These are phyloP conservation scores for Eurosta solidaginis DNA, from an alignment of 1,140 invertebrate species.

Conservation along the genomic window DNA sequence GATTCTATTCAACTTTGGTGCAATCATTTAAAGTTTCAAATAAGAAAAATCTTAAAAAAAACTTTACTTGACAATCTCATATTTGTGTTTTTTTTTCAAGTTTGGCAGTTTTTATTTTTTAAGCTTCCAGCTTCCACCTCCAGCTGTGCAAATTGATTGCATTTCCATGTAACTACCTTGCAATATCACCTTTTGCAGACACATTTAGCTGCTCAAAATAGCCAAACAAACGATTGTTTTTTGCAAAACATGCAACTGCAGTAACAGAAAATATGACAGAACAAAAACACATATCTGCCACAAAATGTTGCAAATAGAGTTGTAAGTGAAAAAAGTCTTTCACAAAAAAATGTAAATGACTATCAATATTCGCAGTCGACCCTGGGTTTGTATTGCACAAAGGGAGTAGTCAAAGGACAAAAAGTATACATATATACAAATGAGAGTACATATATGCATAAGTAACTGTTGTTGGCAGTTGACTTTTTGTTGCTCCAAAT, in stretches of 20 bases:
- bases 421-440: too few species aligned
- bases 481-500: neutral
- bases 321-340: neutral
- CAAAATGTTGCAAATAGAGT: neutral
- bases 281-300: neutral
- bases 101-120: too few species aligned
- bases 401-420: too few species aligned
- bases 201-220: neutral
- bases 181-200: slow-evolving; percentile 16
- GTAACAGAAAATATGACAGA: neutral
- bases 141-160: slow-evolving; percentile 22
- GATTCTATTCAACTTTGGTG: too few species aligned
- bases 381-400: neutral
- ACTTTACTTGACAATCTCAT: too few species aligned
- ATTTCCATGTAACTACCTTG: slow-evolving; percentile 26
- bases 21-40: too few species aligned
- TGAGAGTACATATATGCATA: neutral
- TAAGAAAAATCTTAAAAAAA: too few species aligned
- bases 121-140: neutral
- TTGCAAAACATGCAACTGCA: neutral
- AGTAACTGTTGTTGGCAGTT: neutral
- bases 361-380: neutral
- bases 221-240: neutral
- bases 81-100: too few species aligned
- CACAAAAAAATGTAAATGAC: neutral